These are phyloP conservation scores for Terebella lapidaria DNA, from an alignment of 2,888 invertebrate species.

Conservation along the genomic window DNA sequence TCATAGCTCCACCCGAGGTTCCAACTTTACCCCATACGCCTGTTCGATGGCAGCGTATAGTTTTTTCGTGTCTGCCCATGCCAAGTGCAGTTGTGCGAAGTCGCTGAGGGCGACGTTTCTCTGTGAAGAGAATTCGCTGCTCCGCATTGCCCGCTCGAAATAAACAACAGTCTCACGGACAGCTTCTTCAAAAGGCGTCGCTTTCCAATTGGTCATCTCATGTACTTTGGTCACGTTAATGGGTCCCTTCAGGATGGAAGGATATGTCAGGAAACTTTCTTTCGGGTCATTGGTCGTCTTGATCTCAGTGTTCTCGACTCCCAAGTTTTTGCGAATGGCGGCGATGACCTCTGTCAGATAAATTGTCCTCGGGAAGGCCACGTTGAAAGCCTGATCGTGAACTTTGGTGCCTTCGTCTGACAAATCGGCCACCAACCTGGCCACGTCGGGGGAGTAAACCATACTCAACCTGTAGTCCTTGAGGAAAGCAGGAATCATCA, in stretches of 20 bases:
- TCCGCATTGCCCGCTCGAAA: constrained; percentile 50
- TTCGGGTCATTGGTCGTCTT: background rate
- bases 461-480: constrained; percentile 47
- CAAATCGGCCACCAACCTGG: constrained; percentile 38
- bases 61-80: too few relatives aligned
- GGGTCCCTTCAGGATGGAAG: constrained; percentile 52
- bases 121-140: too few relatives aligned
- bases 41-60: too few relatives aligned
- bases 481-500: constrained; percentile 42
- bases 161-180: constrained; percentile 47
- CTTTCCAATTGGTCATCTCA: constrained; percentile 44
- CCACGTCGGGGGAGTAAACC: constrained; percentile 54
- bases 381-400: constrained; percentile 49
- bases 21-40: too few relatives aligned
- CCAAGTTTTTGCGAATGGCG: constrained; percentile 30
- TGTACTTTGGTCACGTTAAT: constrained; percentile 50
- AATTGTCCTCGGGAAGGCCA: constrained; percentile 47
- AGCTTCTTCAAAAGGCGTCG: constrained; percentile 46
- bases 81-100: too few relatives aligned
- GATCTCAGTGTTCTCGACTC: constrained; percentile 9
- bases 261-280: constrained; percentile 43
- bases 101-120: too few relatives aligned
- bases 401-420: background rate
- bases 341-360: constrained; percentile 45
- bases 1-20: too few relatives aligned